Evolutionary conservation across 2,888 invertebrate species (phyloP), one percentile per base, ranked within the genome.

Genomic region (Chesias legatella): DNA sequence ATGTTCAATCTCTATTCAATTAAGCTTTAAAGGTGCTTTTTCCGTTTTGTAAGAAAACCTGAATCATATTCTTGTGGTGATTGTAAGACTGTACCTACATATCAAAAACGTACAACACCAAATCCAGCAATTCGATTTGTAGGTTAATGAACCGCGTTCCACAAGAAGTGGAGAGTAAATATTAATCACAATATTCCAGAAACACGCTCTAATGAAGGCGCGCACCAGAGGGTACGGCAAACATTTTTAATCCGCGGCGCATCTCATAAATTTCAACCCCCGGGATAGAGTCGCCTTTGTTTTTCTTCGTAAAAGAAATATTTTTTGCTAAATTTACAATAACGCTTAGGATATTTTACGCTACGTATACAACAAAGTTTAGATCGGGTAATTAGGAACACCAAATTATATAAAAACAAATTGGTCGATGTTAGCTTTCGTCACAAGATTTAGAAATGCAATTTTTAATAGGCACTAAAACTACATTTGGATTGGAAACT

Each of bases 201-300:
- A 75, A 75, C 72, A 71, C 65, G 70, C 58, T 72, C 74, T 83
- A 83, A 83, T 84, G 80, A 84, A 81, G 78, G 69, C 65, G 63
- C 71, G 63, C 57, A 71, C 79, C 79, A 48, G 77, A 82, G 85
- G 80, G 83, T 70, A 77, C 60, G 67, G 79, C 77, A 81, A 84
- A 82, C 81, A 83, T 83, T 83, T 83, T 84, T 82, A 84, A 85
- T 85, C 83, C 83, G 63, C 69, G 65, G 77, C 83, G 83, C 79
- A 83, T 83, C 83, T 82, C 82, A 84, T 83, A 84, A 84, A 84
- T 84, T 81, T 78, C 76, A 73, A 69, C 71, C 73, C 45, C 65
- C 60, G 58, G 73, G 75, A 75, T 77, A 73, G 77, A 81, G 73
- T 76, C 73, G 67, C 78, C 69, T 81, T 84, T 82, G 79, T 82